phyloP scores from a whole-genome alignment of 2,113 vertebrate species.

The Tragulus kanchil region DNA sequence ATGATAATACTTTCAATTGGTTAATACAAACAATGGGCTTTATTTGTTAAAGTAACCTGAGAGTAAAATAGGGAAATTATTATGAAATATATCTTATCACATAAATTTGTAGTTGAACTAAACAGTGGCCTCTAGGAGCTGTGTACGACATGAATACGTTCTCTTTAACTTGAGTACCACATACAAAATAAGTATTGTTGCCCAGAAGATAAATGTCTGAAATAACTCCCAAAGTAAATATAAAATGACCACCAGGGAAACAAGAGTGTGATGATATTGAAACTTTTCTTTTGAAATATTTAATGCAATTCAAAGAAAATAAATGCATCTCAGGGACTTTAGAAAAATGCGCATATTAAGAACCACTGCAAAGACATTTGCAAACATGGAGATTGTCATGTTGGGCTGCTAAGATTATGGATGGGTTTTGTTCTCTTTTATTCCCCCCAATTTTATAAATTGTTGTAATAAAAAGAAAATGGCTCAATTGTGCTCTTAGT shows the following conservation, averaged over 20 bases:
- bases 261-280: not conserved
- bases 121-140: not conserved
- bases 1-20: slow-evolving; percentile 64
- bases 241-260: not conserved
- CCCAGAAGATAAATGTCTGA: not conserved
- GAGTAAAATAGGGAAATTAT: slow-evolving; percentile 59
- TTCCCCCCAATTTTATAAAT: slow-evolving; percentile 24
- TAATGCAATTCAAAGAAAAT: slow-evolving; percentile 19
- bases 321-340: not conserved
- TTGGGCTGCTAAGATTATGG: not conserved
- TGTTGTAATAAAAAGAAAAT: slow-evolving; percentile 68
- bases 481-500: slow-evolving; percentile 7
- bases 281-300: slow-evolving; percentile 42
- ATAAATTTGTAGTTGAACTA: slow-evolving; percentile 53
- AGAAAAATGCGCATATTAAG: not conserved
- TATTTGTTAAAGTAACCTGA: slow-evolving; percentile 70
- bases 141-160: slow-evolving; percentile 39
- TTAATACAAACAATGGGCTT: slow-evolving; percentile 62
- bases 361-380: slow-evolving; percentile 4
- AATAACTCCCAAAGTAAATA: slow-evolving; percentile 13
- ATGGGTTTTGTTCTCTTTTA: not conserved
- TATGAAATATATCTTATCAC: slow-evolving; percentile 60
- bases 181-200: slow-evolving; percentile 7
- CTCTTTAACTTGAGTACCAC: not conserved
- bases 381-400: not conserved